Percentiles rank a stretch among this genome's conserved stretches.
These are phyloP conservation scores for Paradisaea rubra DNA, from an alignment of 2,113 vertebrate genomes.

Conservation along the genomic window DNA sequence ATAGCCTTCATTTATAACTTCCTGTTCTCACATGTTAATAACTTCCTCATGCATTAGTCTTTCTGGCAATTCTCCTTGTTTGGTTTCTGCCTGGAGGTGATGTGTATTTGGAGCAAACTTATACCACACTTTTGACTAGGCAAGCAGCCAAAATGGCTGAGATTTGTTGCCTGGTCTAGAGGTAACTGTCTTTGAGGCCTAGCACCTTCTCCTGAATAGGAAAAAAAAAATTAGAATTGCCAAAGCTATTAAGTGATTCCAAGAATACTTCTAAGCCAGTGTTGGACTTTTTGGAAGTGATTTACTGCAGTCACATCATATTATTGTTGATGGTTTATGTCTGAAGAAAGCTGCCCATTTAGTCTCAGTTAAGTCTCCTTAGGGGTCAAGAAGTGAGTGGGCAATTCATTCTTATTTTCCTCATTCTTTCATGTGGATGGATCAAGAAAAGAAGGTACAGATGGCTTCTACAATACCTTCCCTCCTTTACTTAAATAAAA, in stretches of 20 bases:
- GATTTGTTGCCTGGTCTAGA: neutral
- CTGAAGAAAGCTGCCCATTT: neutral
- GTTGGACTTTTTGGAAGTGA: neutral
- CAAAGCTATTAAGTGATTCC: neutral
- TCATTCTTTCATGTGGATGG: neutral
- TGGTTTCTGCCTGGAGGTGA: slow-evolving; percentile 35
- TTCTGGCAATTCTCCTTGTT: slow-evolving; percentile 17
- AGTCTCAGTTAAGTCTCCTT: neutral
- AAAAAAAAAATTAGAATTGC: neutral
- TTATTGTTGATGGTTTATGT: neutral
- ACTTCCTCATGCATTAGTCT: slow-evolving; percentile 35
- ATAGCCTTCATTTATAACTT: slow-evolving; percentile 21
- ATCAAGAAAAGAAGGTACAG: neutral
- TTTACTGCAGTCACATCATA: neutral
- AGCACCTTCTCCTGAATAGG: neutral
- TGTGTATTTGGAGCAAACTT: slow-evolving; percentile 32
- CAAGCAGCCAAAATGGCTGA: slow-evolving; percentile 25
- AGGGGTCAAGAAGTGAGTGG: neutral
- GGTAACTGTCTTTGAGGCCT: neutral
- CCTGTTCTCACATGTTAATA: slow-evolving; percentile 36
- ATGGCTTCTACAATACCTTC: neutral
- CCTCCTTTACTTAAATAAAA: neutral
- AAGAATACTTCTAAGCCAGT: neutral
- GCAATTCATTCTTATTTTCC: neutral
- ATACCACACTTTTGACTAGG: neutral